Evolutionary conservation across 1,140 invertebrate genomes (phyloP), one percentile per base, ranked within the genome.

Genomic region (Camponotus vicinus): DNA sequence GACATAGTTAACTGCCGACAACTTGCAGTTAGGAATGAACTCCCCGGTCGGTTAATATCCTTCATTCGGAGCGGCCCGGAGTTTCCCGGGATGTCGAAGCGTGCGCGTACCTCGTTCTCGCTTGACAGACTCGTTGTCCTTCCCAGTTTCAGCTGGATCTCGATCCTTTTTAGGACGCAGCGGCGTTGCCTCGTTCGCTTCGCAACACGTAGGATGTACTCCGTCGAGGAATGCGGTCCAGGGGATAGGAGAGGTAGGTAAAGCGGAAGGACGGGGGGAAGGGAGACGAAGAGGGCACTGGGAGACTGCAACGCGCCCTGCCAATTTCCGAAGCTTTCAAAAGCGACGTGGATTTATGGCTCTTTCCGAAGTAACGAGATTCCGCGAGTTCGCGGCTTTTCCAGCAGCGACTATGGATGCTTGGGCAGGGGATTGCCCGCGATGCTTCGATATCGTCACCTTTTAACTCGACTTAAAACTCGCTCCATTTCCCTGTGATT

Each of bases 251-350:
- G 5, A 34, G 11, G 5, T 66, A 32, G 66, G 52, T 52, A 83
- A 52, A 75, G 34, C 21, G 15, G 8, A 0, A 5, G 34, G 2
- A 59, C 52, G 32, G 9, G 49, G n/a, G 27, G 27, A n/a, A 34
- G 77, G n/a, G 63, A 37, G 52, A 80, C 75, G 79, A 75, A 78
- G 70, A 66, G 73, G 59, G 18, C 52, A 85, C 63, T 34, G 49
- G 64, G 32, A 70, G 57, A 86, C 49, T 84, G 82, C 76, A 90
- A 85, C 89, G 89, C 63, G 80, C 64, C 87, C 78, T 87, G 86
- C 88, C 88, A 90, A 90, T 89, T 90, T 90, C 88, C 89, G 88
- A 88, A 90, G 64, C 88, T 90, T 90, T 90, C 89, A 86, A 88
- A 90, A 90, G 61, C 88, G 89, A 90, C 89, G 79, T 90, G 86